Conservation (phyloP, 2,113 vertebrate genomes). For the Candoia aspera region DNA sequence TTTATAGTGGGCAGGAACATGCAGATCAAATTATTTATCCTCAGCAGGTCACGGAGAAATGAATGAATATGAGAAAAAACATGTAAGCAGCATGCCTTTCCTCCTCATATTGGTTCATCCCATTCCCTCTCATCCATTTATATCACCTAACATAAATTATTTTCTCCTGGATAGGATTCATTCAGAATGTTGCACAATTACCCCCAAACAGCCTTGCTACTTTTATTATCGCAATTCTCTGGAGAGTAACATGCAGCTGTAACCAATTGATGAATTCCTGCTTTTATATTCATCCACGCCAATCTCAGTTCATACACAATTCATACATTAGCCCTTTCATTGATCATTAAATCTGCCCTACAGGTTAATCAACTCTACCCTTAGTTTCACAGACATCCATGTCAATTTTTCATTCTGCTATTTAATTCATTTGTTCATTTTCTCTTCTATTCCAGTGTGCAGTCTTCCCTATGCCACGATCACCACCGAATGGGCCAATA, state of each 20-base stretch:
- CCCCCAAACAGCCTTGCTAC: background rate
- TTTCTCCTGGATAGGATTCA: background rate
- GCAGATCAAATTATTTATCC: too few relatives aligned
- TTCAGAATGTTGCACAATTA: background rate
- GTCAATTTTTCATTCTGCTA: background rate
- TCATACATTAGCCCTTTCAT: background rate
- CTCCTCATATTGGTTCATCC: background rate
- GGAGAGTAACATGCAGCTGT: background rate
- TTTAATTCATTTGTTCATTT: background rate
- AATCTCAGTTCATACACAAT: background rate
- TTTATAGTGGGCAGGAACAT: too few relatives aligned
- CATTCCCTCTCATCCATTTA: background rate
- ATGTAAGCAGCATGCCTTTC: background rate
- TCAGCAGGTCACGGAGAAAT: too few relatives aligned
- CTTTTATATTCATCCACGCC: background rate
- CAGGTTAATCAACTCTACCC: background rate
- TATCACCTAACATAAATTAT: background rate
- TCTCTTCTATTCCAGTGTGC: background rate
- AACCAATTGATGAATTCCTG: background rate
- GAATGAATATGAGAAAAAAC: too few relatives aligned
- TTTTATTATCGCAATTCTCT: background rate
- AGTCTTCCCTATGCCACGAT: background rate
- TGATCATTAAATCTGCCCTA: background rate
- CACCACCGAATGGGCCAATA: background rate
- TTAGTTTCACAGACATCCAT: background rate